Conservation (phyloP, 2,797 vertebrate species). For the Takifugu rubripes region DNA sequence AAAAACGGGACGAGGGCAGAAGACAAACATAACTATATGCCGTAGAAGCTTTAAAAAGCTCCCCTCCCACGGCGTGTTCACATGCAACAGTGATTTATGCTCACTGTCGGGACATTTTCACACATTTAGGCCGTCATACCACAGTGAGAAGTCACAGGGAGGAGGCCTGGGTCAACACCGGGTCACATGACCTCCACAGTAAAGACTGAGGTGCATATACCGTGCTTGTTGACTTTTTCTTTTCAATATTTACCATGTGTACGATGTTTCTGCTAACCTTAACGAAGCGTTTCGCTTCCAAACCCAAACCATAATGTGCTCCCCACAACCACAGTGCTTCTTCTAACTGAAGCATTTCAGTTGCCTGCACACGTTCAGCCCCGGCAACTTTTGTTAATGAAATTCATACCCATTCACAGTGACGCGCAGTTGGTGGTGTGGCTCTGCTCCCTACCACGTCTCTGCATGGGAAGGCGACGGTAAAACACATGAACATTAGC, state of each 20-base stretch:
- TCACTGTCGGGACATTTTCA: conserved; percentile 26
- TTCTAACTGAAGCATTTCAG: conserved; percentile 21
- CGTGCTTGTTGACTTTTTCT: conserved; percentile 25
- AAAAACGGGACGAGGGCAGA: neutral
- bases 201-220: conserved; percentile 15
- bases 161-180: conserved; percentile 16
- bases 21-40: conserved; percentile 15
- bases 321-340: conserved; percentile 40
- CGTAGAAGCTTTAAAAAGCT: conserved; percentile 24
- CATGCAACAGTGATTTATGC: conserved; percentile 26
- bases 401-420: too few relatives aligned
- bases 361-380: conserved; percentile 18
- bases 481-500: too few relatives aligned
- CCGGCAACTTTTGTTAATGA: too few relatives aligned
- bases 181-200: conserved; percentile 7
- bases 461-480: too few relatives aligned
- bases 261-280: conserved; percentile 33
- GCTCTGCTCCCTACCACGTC: too few relatives aligned
- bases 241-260: conserved; percentile 15
- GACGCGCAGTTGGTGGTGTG: too few relatives aligned
- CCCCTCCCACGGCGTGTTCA: conserved; percentile 10
- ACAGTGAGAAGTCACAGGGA: conserved; percentile 15
- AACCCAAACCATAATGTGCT: conserved; percentile 38
- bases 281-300: conserved; percentile 36
- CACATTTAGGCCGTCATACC: conserved; percentile 8